These are phyloP conservation scores for Oryzias dopingdopingensis DNA, from an alignment of 2,797 vertebrate species.

Conservation along the genomic window DNA sequence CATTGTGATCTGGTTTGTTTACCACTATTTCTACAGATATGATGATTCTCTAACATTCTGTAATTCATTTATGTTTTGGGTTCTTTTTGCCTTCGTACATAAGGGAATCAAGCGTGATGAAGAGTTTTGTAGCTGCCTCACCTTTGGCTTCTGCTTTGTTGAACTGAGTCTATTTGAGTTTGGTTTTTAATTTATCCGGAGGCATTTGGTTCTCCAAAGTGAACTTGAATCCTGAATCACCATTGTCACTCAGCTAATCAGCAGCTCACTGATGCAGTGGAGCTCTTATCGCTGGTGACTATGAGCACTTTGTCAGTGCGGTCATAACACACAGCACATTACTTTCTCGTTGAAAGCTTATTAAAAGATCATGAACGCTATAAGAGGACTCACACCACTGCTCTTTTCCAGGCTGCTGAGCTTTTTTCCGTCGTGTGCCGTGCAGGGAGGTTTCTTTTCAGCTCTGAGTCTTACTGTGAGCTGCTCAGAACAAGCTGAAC, in stretches of 20 bases:
- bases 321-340: slow-evolving; percentile 3
- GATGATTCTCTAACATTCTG: no score
- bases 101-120: slow-evolving; percentile 5
- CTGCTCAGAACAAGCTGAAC: background rate
- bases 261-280: slow-evolving; percentile 2
- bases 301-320: slow-evolving; percentile 13
- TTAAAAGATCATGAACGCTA: slow-evolving; percentile 21
- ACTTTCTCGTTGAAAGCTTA: slow-evolving; percentile 29
- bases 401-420: slow-evolving; percentile 2
- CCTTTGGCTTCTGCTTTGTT: background rate
- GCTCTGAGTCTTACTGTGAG: slow-evolving; percentile 2
- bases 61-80: no score
- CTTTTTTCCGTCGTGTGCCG: slow-evolving; percentile 7
- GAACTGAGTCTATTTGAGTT: background rate
- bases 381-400: slow-evolving; percentile 13
- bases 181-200: background rate
- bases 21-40: no score
- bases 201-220: background rate
- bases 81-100: no score
- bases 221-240: background rate
- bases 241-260: background rate
- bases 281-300: slow-evolving; percentile 2
- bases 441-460: slow-evolving; percentile 4
- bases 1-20: no score
- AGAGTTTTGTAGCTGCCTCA: background rate